Percentiles rank a stretch among this genome's conserved stretches.
Evolutionary conservation across 2,888 invertebrate species (phyloP).

Genomic region (Taphrorychus bicolor): DNA sequence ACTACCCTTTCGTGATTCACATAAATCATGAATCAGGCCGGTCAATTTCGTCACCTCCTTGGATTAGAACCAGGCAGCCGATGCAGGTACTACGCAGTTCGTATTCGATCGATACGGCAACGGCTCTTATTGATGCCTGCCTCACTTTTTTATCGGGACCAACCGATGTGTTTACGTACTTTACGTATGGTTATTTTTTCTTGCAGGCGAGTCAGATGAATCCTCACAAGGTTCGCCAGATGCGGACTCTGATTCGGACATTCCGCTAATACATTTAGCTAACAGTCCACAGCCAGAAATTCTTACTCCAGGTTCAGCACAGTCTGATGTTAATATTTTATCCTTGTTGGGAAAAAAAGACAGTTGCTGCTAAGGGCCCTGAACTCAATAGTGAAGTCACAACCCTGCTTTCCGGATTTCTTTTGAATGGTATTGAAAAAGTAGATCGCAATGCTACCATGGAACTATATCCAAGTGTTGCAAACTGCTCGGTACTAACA

Average conservation of each 20-base stretch:
- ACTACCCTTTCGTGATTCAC: no score
- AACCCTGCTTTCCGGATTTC: constrained; percentile 6
- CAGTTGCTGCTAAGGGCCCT: constrained; percentile 16
- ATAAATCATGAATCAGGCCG: no score
- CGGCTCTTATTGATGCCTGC: no score
- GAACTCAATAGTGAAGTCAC: constrained; percentile 24
- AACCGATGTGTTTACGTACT: no score
- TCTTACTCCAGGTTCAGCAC: neutral
- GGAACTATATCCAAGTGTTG: constrained; percentile 19
- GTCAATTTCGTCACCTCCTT: no score
- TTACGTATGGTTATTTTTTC: no score
- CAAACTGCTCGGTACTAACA: constrained; percentile 26
- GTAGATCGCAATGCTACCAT: constrained; percentile 18
- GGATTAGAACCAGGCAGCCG: no score
- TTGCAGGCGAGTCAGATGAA: no score
- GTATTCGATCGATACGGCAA: no score
- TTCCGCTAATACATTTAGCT: neutral
- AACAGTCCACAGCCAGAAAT: neutral
- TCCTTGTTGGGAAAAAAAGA: neutral
- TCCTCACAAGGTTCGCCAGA: no score
- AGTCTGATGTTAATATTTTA: neutral
- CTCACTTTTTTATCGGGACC: no score
- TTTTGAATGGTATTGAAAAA: constrained; percentile 24
- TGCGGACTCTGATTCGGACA: neutral
- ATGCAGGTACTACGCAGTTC: no score